Evolutionary conservation across 2,888 invertebrate genomes (phyloP).

Genomic region (Beris morrisii): DNA sequence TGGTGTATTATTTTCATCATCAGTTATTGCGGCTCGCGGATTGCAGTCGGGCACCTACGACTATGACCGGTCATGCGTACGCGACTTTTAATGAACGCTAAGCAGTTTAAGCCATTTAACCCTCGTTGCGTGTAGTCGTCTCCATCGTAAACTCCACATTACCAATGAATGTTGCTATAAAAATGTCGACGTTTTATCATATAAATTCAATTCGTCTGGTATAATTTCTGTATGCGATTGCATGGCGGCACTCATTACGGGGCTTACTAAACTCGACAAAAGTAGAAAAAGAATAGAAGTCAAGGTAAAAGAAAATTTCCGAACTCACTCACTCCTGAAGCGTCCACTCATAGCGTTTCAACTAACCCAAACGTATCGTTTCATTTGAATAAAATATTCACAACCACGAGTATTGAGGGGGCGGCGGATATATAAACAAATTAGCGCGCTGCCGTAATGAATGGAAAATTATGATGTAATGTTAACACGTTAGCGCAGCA

Average conservation of each 20-base stretch:
- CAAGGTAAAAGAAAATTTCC: no score
- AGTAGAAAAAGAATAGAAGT: no score
- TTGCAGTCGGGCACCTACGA: no score
- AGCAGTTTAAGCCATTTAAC: not conserved
- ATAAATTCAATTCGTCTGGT: slow-evolving; percentile 9
- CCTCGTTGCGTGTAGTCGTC: not conserved
- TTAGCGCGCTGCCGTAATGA: slow-evolving; percentile 36
- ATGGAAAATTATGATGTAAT: slow-evolving; percentile 40
- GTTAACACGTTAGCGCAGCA: slow-evolving; percentile 39
- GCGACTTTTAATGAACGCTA: not conserved
- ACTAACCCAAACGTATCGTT: not conserved
- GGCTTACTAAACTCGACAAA: no score
- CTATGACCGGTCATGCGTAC: not conserved
- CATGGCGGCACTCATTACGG: no score
- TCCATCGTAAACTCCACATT: not conserved
- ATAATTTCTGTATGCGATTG: no score
- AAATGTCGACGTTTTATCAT: slow-evolving; percentile 29
- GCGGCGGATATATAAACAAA: slow-evolving; percentile 33
- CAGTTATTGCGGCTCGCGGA: no score
- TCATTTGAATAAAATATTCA: slow-evolving; percentile 26
- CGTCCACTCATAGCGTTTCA: no score
- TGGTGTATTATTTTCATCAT: not conserved
- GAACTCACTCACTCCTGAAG: no score
- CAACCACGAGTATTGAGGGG: slow-evolving; percentile 7
- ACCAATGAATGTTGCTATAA: slow-evolving; percentile 5